Percentiles rank a stretch among this genome's conserved stretches.
These are phyloP conservation scores for Megaptera novaeangliae DNA, from an alignment of 2,113 vertebrate species.

Conservation along the genomic window DNA sequence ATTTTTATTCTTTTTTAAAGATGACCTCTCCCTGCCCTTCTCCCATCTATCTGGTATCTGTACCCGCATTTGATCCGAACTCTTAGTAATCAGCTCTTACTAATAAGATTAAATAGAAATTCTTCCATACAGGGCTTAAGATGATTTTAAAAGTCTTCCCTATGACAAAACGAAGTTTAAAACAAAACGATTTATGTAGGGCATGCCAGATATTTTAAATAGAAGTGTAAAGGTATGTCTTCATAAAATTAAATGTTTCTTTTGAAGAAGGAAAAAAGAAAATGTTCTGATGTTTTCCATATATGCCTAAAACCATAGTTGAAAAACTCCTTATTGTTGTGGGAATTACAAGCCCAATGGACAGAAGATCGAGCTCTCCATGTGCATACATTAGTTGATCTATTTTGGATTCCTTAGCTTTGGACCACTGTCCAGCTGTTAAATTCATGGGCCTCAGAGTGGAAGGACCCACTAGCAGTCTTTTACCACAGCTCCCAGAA, in stretches of 20 bases:
- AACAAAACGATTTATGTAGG: neutral
- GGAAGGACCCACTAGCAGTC: neutral
- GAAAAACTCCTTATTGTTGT: neutral
- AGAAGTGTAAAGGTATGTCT: neutral
- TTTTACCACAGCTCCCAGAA: neutral
- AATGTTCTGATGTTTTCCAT: neutral
- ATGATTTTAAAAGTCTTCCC: neutral
- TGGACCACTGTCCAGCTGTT: neutral
- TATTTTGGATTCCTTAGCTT: neutral
- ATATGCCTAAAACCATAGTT: neutral
- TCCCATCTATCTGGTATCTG: neutral
- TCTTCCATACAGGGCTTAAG: neutral
- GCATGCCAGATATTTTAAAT: neutral
- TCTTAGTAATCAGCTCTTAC: neutral
- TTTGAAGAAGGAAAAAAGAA: slow-evolving; percentile 18
- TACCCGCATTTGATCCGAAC: neutral
- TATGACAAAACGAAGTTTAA: neutral
- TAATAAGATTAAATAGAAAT: slow-evolving; percentile 14
- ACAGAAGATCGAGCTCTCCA: neutral
- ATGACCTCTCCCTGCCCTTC: neutral
- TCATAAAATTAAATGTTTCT: slow-evolving; percentile 29
- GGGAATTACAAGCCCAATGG: neutral
- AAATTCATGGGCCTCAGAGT: neutral
- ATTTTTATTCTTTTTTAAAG: neutral
- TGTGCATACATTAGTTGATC: neutral